A percentile compares a stretch with the other conserved stretches of the same genome.
Conservation (phyloP, 2,888 invertebrate species). For the Spicauda simplicius region DNA sequence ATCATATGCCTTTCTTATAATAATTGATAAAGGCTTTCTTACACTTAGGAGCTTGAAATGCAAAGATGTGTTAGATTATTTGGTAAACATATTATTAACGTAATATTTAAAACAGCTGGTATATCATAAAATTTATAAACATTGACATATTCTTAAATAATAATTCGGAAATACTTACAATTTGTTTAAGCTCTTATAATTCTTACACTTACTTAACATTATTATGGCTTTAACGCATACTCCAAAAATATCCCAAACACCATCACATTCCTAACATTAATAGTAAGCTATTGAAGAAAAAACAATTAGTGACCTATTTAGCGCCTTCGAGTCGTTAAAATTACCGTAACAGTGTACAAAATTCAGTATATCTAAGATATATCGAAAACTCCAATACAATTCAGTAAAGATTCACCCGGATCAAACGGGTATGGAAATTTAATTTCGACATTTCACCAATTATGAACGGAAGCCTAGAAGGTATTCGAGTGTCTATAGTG, state of each 20-base stretch:
- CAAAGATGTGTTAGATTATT: not conserved
- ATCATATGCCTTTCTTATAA: conserved; percentile 1
- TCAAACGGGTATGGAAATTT: not conserved
- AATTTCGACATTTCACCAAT: conserved; percentile 14
- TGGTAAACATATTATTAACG: not conserved
- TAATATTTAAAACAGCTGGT: not conserved
- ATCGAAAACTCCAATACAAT: conserved; percentile 4
- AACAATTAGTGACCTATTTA: conserved; percentile 22
- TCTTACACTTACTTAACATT: conserved; percentile 13
- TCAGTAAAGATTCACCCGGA: conserved; percentile 1
- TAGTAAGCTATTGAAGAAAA: conserved; percentile 6
- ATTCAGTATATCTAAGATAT: conserved; percentile 1
- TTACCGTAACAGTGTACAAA: conserved; percentile 21
- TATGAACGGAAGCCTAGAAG: conserved; percentile 13
- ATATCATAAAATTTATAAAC: not conserved
- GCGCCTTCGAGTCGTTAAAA: conserved; percentile 18
- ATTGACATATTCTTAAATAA: not conserved
- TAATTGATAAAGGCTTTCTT: not conserved
- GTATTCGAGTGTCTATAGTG: conserved; percentile 28
- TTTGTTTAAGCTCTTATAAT: conserved; percentile 4
- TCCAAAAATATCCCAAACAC: conserved; percentile 19
- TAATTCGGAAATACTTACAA: conserved; percentile 4
- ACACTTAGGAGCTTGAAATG: not conserved
- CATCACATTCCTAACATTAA: conserved; percentile 11
- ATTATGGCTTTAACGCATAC: conserved; percentile 11